Conservation (phyloP, 2,888 invertebrate species). For the Litoditis marina region DNA sequence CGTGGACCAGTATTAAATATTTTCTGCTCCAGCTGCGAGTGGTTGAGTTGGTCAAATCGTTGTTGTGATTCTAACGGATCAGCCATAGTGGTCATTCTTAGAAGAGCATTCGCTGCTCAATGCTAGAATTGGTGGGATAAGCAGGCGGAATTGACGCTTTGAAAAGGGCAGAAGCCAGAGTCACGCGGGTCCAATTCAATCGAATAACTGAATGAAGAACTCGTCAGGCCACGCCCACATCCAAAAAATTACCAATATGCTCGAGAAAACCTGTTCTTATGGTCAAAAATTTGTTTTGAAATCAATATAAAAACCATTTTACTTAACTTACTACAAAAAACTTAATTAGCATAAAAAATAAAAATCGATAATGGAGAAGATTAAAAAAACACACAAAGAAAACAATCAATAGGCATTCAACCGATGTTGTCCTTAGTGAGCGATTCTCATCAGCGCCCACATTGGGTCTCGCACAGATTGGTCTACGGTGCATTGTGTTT, state of each 20-base stretch:
- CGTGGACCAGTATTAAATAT: conserved; percentile 35
- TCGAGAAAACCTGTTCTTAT: no score
- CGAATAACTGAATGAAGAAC: conserved; percentile 24
- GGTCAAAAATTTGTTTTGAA: no score
- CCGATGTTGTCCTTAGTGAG: no score
- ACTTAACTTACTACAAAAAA: no score
- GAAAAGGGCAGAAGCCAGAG: conserved; percentile 15
- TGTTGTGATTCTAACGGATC: conserved; percentile 13
- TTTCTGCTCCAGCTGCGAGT: conserved; percentile 26
- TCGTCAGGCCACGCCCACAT: conserved; percentile 31
- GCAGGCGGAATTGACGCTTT: conserved; percentile 7
- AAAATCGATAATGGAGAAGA: no score
- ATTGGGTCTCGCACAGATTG: no score
- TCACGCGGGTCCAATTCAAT: conserved; percentile 23
- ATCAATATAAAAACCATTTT: no score
- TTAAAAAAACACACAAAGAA: conserved; percentile 9
- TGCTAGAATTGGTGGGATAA: background rate
- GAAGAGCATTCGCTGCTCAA: background rate
- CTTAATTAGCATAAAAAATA: no score
- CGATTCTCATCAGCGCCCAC: no score
- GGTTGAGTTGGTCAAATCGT: conserved; percentile 16
- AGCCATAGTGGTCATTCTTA: conserved; percentile 21
- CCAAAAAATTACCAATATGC: no score
- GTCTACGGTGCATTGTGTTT: no score
- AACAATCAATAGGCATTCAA: conserved; percentile 14